These are phyloP conservation scores for Machimus rusticus DNA, from an alignment of 2,888 invertebrate species.

Conservation along the genomic window DNA sequence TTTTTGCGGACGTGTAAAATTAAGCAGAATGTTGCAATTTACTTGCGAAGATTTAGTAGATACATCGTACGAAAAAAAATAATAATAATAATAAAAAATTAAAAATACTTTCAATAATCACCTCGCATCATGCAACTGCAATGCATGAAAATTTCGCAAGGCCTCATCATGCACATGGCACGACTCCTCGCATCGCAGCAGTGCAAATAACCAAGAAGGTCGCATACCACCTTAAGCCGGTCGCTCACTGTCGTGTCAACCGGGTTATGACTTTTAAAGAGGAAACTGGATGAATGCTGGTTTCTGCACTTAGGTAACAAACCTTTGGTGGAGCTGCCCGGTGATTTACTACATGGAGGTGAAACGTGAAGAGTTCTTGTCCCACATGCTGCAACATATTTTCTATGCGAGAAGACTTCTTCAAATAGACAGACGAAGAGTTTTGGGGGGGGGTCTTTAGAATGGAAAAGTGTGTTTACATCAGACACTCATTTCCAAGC, in stretches of 20 bases:
- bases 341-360: not conserved
- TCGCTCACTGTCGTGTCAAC: not conserved
- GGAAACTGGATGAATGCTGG: not conserved
- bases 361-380: not conserved
- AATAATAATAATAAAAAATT: not conserved
- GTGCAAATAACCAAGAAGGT: conserved; percentile 6
- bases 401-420: conserved; percentile 5
- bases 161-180: conserved; percentile 17
- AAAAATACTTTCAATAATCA: conserved; percentile 9
- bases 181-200: not conserved
- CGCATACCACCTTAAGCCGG: not conserved
- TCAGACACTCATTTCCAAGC: not conserved
- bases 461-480: not conserved
- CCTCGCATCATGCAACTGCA: conserved; percentile 7
- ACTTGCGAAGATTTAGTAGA: conserved; percentile 3
- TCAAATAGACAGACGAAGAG: not conserved
- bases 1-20: not conserved
- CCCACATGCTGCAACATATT: conserved; percentile 1
- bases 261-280: not conserved
- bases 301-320: not conserved
- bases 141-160: not conserved
- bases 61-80: not conserved
- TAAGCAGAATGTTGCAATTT: conserved; percentile 10
- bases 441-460: not conserved
- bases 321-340: not conserved